Base-by-base conservation (phyloP, 2,888 invertebrate species). In the Hoplodrina blanda region DNA sequence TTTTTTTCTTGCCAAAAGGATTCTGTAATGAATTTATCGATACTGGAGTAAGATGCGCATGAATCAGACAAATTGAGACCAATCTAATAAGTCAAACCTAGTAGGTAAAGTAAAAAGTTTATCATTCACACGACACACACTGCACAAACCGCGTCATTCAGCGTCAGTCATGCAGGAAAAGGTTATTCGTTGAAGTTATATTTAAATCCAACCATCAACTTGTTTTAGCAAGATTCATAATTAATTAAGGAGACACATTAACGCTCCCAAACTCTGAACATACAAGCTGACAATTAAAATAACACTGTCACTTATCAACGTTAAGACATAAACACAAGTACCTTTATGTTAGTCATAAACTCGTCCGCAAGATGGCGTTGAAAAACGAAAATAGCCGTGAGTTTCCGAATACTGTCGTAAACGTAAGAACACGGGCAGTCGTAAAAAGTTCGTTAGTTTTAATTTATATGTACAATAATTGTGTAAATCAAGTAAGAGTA, bases 391-490 rank as follows among this genome's bases (percentile, higher is more conserved):
- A 85, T 82, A 87, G 80, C 78, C 62, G 69, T 57, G 69, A 72
- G 70, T 75, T 74, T 68, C 70, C 73, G 73, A 83, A 81, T 71
- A 79, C 60, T 64, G 81, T 88, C 89, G 88, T 90, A 89, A 91
- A 90, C 65, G 75, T 65, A 79, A 78, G 78, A 81, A 83, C 78
- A 83, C 55, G 72, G 50, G 62, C 70, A 64, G 85, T 90, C 90
- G 90, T 93, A 93, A 93, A 93, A 83, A 84, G 88, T 91, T 93
- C 91, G 92, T 93, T 92, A 92, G 87, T 79, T 76, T 78, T 89
- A 88, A 92, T 93, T 93, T 93, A 93, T 90, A 89, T 72, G 78
- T 78, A 86, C 88, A 88, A 90, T 91, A 89, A 90, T 88, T 86
- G 86, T 86, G 87, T 90, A 90, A 91, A 91, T 91, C 89, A 91